These are phyloP conservation scores for Chaetophractus vellerosus DNA, from an alignment of 2,797 vertebrate genomes.

Conservation along the genomic window DNA sequence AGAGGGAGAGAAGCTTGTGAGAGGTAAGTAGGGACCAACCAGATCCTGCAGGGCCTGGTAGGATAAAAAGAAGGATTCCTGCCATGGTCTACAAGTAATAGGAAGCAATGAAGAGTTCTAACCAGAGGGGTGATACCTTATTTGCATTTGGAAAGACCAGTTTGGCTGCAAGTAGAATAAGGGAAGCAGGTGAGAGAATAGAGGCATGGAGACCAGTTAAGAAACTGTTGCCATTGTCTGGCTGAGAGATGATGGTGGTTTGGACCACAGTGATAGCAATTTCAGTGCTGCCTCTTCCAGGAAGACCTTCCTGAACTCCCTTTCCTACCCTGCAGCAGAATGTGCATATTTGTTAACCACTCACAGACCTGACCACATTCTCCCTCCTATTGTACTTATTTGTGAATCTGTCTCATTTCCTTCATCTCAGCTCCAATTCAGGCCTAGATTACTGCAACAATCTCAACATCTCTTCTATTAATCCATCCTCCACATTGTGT, in stretches of 20 bases:
- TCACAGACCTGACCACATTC: neutral
- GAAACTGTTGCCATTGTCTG: neutral
- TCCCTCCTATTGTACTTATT: neutral
- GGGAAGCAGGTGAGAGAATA: neutral
- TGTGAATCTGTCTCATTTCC: neutral
- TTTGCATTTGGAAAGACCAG: neutral
- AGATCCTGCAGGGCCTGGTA: neutral
- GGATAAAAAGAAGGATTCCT: neutral
- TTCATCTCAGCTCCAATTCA: neutral
- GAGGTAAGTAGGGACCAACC: neutral
- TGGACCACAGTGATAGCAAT: neutral
- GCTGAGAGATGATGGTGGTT: neutral
- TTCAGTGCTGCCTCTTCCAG: neutral
- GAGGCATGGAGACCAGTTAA: neutral
- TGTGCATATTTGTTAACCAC: neutral
- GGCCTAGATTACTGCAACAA: neutral
- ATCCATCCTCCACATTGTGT: neutral
- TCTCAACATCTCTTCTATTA: neutral
- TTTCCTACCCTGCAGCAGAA: neutral
- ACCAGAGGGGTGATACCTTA: neutral
- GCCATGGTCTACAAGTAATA: neutral
- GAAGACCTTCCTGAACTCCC: neutral
- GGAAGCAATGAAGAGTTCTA: neutral
- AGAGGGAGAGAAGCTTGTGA: neutral
- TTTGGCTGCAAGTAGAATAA: neutral